Evolutionary conservation across 2,888 invertebrate species (phyloP).

Genomic region (Machimus rusticus): DNA sequence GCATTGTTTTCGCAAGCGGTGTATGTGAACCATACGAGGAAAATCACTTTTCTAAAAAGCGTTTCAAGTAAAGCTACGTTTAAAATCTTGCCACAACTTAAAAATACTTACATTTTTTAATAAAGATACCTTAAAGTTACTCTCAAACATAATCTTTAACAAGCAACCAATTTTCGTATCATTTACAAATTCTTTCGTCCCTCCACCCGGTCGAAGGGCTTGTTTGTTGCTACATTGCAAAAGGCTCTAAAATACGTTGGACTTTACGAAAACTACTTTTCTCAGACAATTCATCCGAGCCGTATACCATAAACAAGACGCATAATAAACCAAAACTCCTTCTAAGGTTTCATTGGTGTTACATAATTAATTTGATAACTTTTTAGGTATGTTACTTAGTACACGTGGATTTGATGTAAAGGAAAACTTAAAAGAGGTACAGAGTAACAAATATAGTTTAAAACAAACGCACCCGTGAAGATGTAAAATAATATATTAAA

Average conservation of each 20-base stretch:
- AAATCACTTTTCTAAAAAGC: not conserved
- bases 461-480: no score
- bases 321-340: not conserved
- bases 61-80: not conserved
- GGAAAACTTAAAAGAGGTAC: no score
- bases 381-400: no score
- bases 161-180: no score
- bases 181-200: no score
- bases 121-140: not conserved
- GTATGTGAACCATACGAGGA: not conserved
- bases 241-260: not conserved
- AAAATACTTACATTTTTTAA: not conserved
- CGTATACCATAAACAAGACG: not conserved
- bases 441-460: no score
- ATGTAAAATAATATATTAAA: no score
- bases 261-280: not conserved
- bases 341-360: not conserved
- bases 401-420: no score
- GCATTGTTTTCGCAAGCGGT: not conserved
- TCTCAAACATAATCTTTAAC: not conserved
- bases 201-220: no score
- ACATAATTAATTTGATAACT: not conserved
- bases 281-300: not conserved
- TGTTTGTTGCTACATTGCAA: not conserved
- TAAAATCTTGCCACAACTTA: no score